Evolutionary conservation across 2,113 vertebrate genomes (phyloP).

Genomic region (Polypterus senegalus): DNA sequence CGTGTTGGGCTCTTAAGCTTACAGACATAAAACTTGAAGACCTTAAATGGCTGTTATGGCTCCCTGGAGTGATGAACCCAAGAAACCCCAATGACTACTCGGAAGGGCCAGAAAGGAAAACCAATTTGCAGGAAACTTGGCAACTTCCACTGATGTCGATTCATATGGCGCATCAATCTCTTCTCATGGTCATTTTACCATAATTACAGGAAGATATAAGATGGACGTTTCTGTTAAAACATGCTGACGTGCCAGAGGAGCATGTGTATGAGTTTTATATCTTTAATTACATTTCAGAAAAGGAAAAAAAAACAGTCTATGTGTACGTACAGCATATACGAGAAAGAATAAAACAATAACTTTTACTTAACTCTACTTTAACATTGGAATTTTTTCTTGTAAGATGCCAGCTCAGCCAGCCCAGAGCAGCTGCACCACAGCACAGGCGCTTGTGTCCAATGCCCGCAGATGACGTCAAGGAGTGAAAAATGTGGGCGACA

Average conservation of each 20-base stretch:
- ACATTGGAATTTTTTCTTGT: too few species aligned
- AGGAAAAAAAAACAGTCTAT: not conserved
- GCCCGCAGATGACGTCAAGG: too few species aligned
- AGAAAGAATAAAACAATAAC: too few species aligned
- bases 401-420: too few species aligned
- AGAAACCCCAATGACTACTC: constrained; percentile 47
- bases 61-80: constrained; percentile 66
- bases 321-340: too few species aligned
- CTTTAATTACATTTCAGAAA: constrained; percentile 4
- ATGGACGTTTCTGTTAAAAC: too few species aligned
- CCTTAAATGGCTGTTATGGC: constrained; percentile 62
- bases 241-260: too few species aligned
- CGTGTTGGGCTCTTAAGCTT: constrained; percentile 65
- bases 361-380: too few species aligned
- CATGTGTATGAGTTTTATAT: too few species aligned
- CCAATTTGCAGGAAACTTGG: constrained; percentile 54
- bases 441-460: too few species aligned
- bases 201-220: constrained; percentile 41
- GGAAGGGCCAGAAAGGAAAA: constrained; percentile 64
- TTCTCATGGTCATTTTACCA: constrained; percentile 51
- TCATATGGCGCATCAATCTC: constrained; percentile 61
- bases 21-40: constrained; percentile 68
- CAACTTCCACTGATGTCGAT: constrained; percentile 38
- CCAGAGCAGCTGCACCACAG: too few species aligned
- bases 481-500: too few species aligned